Conservation (phyloP, 2,797 vertebrate species). For the Jordanella pulchra region DNA sequence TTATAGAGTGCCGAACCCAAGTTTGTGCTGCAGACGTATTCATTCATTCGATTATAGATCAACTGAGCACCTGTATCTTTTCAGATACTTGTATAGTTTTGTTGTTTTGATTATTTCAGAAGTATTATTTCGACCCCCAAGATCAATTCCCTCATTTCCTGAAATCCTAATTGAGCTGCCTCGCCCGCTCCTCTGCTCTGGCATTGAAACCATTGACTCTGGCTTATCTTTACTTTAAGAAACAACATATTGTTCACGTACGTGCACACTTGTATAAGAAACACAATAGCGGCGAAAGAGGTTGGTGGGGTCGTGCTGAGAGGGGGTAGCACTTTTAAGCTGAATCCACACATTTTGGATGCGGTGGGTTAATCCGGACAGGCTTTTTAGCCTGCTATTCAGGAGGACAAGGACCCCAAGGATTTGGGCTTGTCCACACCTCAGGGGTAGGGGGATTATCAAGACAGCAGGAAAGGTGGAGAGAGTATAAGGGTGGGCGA, state of each 20-base stretch:
- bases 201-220: constrained; percentile 70
- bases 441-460: constrained; percentile 77
- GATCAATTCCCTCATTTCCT: constrained; percentile 26
- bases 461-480: constrained; percentile 63
- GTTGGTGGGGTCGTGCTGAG: constrained; percentile 53
- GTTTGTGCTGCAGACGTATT: not conserved
- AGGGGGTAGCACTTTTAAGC: constrained; percentile 72
- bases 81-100: not conserved
- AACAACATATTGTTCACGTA: constrained; percentile 72
- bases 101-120: not conserved
- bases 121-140: constrained; percentile 12
- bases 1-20: not conserved
- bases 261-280: constrained; percentile 56
- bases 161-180: constrained; percentile 45
- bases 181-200: constrained; percentile 35
- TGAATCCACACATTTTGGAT: constrained; percentile 79
- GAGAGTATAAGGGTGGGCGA: constrained; percentile 52
- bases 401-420: constrained; percentile 75
- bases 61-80: fast-evolving
- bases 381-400: constrained; percentile 78
- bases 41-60: no score
- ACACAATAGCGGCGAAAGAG: constrained; percentile 63
- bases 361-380: constrained; percentile 68
- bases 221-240: constrained; percentile 69
- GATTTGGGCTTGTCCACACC: constrained; percentile 80